Evolutionary conservation across 2,113 vertebrate species (phyloP), one percentile per base, ranked within the genome.

Genomic region (Otolemur garnettii): DNA sequence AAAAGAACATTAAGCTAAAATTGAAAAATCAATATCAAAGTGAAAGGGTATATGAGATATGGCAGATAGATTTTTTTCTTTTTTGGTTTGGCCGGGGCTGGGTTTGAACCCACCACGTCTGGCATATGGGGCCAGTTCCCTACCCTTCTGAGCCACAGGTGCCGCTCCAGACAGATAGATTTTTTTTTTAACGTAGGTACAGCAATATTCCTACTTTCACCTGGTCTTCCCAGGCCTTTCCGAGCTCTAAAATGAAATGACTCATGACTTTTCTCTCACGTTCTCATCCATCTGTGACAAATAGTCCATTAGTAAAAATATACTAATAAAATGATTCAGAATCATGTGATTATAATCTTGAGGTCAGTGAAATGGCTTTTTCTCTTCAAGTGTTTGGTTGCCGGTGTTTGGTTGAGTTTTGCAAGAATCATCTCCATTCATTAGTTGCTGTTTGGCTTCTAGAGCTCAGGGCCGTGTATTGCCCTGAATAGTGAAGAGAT

Each of bases 321-420:
- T 45, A 14, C 7, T 45, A 45, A 45, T 45, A 45, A 45, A 45
- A 45, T 45, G 45, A 45, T 45, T 45, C 8, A 45, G 6, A 45
- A 45, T 45, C 45, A 24, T 35, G 74, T 87, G 77, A 24, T 87
- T 28, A 79, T n/a, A 6, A 77, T 62, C 53, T 72, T 10, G 64
- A 66, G 10, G 8, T 38, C 28, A 19, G 8, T 35, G 79, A 59
- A 83, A 83, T 35, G 64, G 4, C 18, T 87, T 85, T 88, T 68
- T 72, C 60, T 92, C 60, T 90, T 12, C 19, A 21, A 38, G 59
- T 81, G 24, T 69, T 90, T 69, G 62, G 84, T 68, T 86, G 0
- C 66, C 92, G 87, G 90, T 64, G 72, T 87, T 91, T 62, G 60
- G 33, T 84, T 91, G 62, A 30, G n/a, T 93, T 95, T 96, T 96